phyloP scores from a whole-genome alignment of 2,797 vertebrate genomes.

The Arctocebus calabarensis region DNA sequence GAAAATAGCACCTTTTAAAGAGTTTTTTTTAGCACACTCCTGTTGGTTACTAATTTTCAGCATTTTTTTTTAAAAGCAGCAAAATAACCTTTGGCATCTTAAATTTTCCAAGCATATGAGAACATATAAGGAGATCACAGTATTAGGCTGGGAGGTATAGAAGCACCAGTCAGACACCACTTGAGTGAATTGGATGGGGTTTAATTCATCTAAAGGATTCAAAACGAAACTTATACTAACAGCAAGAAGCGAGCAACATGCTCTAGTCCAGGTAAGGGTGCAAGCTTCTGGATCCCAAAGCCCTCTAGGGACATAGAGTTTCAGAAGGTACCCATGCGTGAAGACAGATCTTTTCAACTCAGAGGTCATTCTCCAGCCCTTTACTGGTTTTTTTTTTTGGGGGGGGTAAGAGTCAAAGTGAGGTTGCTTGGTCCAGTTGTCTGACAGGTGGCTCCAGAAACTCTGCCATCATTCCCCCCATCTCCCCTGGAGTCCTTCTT shows the following conservation, averaged over 20 bases:
- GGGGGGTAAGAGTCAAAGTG: neutral
- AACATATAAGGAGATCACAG: conserved; percentile 1
- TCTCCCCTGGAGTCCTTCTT: neutral
- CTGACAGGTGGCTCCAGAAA: neutral
- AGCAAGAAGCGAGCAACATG: neutral
- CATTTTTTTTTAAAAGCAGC: neutral
- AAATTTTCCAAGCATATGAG: conserved; percentile 49
- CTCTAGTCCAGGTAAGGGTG: neutral
- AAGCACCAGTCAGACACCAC: neutral
- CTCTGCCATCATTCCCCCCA: neutral
- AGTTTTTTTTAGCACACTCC: conserved; percentile 1
- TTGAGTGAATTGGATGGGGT: neutral
- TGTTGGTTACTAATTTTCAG: conserved; percentile 44
- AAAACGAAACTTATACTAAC: neutral
- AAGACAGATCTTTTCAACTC: neutral
- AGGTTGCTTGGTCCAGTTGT: neutral
- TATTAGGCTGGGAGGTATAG: neutral
- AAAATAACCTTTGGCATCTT: conserved; percentile 25
- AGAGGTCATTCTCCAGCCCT: neutral
- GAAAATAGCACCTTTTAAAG: conserved; percentile 31
- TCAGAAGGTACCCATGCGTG: neutral
- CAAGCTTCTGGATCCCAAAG: neutral
- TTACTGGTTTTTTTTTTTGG: neutral
- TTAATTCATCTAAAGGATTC: neutral
- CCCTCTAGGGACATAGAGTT: neutral